These are phyloP conservation scores for Lepisosteus osseus DNA, from an alignment of 2,113 vertebrate genomes.

Conservation along the genomic window DNA sequence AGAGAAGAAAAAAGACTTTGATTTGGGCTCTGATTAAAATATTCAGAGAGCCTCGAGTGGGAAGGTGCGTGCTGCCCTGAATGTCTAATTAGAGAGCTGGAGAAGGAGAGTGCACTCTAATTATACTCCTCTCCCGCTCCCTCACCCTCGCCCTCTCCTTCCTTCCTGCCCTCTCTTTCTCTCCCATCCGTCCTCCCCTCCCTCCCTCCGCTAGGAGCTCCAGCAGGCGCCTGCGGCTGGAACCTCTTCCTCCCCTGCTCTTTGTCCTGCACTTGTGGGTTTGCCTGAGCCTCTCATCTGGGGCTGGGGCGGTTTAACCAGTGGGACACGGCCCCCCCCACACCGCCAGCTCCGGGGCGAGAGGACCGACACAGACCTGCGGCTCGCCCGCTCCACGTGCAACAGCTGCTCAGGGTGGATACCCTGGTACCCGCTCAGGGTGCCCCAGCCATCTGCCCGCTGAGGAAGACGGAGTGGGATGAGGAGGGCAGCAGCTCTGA, in stretches of 20 bases:
- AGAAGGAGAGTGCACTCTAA: conserved; percentile 26
- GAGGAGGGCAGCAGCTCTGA: too few species aligned
- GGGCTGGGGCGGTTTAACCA: conserved; percentile 18
- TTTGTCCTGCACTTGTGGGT: neutral
- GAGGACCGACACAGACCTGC: too few species aligned
- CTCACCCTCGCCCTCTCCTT: conserved; percentile 21
- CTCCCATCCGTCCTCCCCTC: conserved; percentile 1
- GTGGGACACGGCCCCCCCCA: neutral
- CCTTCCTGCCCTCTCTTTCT: neutral
- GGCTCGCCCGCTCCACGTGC: too few species aligned
- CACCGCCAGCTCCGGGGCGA: neutral
- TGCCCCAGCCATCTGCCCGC: too few species aligned
- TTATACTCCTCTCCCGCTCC: conserved; percentile 29
- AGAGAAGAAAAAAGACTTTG: conserved; percentile 31
- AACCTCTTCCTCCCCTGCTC: conserved; percentile 9
- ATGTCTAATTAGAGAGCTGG: conserved; percentile 45
- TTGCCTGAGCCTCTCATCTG: conserved; percentile 28
- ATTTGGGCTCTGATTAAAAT: conserved; percentile 46
- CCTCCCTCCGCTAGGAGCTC: conserved; percentile 8
- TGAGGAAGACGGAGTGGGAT: too few species aligned
- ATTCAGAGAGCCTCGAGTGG: conserved; percentile 39
- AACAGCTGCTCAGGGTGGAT: too few species aligned
- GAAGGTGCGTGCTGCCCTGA: conserved; percentile 35
- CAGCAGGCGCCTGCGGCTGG: neutral
- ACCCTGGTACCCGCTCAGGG: too few species aligned